Evolutionary conservation across 2,113 vertebrate genomes (phyloP), one percentile per base, ranked within the genome.

Genomic region (Pteronura brasiliensis): DNA sequence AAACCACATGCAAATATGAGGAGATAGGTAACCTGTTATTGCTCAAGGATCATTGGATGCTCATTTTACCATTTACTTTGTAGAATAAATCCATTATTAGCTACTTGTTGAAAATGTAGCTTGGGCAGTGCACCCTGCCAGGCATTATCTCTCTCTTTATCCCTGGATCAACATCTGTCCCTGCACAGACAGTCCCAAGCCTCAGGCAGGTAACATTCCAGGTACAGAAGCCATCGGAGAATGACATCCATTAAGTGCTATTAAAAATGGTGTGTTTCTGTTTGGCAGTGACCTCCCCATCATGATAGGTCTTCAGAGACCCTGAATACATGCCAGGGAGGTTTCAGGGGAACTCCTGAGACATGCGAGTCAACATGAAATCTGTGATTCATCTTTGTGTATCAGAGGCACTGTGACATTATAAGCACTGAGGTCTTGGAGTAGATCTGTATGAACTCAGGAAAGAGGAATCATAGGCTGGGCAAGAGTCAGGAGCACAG

Each of bases 191-290:
- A 23, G 21, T 2, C 36, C 29, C 14, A 6, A 29, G 9, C 17
- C 49, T 21, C 6, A 2, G 21, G 85, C 39, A 15, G 80, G 49
- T 23, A 2, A 17, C 4, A 9, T 21, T 61, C 39, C 27, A 11
- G 71, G 12, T 0, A 20, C 29, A 25, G 63, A 20, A n/a, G 82
- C 39, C 6, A 1, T 31, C 6, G 0, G 36, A 55, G 23, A 63
- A 31, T 7, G 0, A 29, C 1, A 4, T 1, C 31, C 4, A 1
- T 1, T 14, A 7, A 8, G 1, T 0, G 11, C 13, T 1, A 5
- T 17, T 15, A 6, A 14, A 31, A 67, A 3, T 1, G 7, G 18
- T 0, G 4, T 1, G 18, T 2, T n/a, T 34, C 8, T 12, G 0
- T 4, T 27, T 12, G 47, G 49, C 20, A 11, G 7, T 6, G 49